Evolutionary conservation across 2,113 vertebrate genomes (phyloP), one percentile per base, ranked within the genome.

Genomic region (Eudyptes chrysolophus): DNA sequence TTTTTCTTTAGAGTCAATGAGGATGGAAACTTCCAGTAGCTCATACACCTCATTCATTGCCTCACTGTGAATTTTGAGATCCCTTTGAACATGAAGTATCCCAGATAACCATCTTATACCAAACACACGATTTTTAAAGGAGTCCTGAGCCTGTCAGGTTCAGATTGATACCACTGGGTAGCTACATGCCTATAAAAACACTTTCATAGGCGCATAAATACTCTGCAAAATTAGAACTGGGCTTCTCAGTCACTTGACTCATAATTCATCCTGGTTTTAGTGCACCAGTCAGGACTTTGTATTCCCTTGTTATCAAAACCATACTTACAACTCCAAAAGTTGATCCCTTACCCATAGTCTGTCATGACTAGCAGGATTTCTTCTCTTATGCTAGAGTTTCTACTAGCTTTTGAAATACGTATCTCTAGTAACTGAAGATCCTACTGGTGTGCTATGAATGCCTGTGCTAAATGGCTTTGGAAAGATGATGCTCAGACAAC

Each of bases 31-130:
- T 9, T 76, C 27, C 54, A 44, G 49, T 7, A 57, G 9, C 12
- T 80, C 1, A 1, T 20, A 48, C 6, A 44, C 2, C 1, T 2
- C 18, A 19, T 40, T 52, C 16, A 15, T 52, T 49, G 16, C 34
- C 51, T 58, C 11, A 9, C 1, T 46, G 16, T 21, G 21, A 40
- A 51, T 92, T 87, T 62, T 36, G 72, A 46, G 72, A 74, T n/a
- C 38, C 10, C 15, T 74, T 70, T 46, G 57, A 42, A 38, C 14
- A 44, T 3, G 17, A 66, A 66, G 14, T 18, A n/a, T 34, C 34
- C 46, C 38, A 70, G 34, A 34, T 13, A 57, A 49, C 5, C 13
- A 7, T 21, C 16, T 49, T 30, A 51, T 10, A 52, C 5, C 17
- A 25, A 61, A 38, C 4, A 24, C 24, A 61, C 2, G 2, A 3